Evolutionary conservation across 1,140 invertebrate genomes (phyloP), one percentile per base, ranked within the genome.

Genomic region (Melipona quadrifasciata): DNA sequence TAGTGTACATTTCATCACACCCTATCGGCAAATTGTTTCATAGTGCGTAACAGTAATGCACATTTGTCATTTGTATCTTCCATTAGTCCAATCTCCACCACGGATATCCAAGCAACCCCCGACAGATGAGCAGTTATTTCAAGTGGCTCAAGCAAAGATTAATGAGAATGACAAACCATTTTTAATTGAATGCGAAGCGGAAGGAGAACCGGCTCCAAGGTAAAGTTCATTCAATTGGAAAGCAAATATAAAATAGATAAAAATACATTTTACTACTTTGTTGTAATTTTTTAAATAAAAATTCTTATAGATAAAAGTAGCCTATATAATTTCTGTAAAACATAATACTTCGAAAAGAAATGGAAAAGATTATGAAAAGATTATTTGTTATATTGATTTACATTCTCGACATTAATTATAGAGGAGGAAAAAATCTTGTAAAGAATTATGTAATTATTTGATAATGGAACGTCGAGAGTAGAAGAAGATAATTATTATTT

Each of bases 161-260:
- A 97, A 96, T 89, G 98, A 99, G 95, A 98, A 97, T 93, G 97
- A 99, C 93, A 98, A 98, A 95, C 98, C 98, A 70, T 99, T 99
- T 95, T 96, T 98, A 85, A 98, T 99, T 87, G 98, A 99, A 95
- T 99, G 98, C 92, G 98, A 99, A 95, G 98, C 98, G 24, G 97
- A 98, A 94, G 98, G 98, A 90, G 97, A 98, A 95, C 98, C 98
- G 31, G 96, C 97, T 79, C 98, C 98, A 68, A 97, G 96, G 97
- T 98, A 96, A 85, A 85, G 17, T 53, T 51, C 73, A 82, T 80
- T 57, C 71, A 58, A 79, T 65, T 65, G 14, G 6, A 80, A 84
- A 64, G 19, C 65, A 64, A 72, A 72, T n/a, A n/a, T n/a, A n/a
- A n/a, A n/a, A n/a, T n/a, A n/a, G n/a, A n/a, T 72, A 64, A 39